Percentiles rank a stretch among this genome's conserved stretches.
phyloP scores from a whole-genome alignment of 2,113 vertebrate species.

The Danionella cerebrum region DNA sequence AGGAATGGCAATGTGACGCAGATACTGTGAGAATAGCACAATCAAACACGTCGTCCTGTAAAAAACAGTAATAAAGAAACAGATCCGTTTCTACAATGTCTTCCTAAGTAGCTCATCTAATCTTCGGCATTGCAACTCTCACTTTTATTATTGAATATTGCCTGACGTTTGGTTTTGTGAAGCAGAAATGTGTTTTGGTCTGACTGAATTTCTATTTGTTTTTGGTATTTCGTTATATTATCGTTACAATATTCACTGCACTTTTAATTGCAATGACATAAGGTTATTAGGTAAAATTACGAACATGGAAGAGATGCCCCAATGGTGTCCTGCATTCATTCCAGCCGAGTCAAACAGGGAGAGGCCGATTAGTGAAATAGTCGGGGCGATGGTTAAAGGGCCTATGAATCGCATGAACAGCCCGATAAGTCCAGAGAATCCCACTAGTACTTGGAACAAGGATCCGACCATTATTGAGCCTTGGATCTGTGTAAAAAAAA shows the following conservation, averaged over 20 bases:
- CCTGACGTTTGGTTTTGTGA: too few species aligned
- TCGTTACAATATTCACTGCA: too few species aligned
- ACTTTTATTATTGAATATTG: too few species aligned
- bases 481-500: slow-evolving; percentile 68
- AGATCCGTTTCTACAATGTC: background rate
- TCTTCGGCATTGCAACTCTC: too few species aligned
- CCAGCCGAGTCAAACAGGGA: slow-evolving; percentile 84
- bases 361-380: slow-evolving; percentile 84
- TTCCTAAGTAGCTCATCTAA: too few species aligned
- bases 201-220: too few species aligned
- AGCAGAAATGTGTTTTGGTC: too few species aligned
- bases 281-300: too few species aligned
- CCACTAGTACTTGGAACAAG: slow-evolving; percentile 84
- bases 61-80: background rate
- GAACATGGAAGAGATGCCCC: slow-evolving; percentile 85
- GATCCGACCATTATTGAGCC: slow-evolving; percentile 88
- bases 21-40: slow-evolving; percentile 91
- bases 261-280: too few species aligned
- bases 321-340: slow-evolving; percentile 77
- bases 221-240: too few species aligned
- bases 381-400: slow-evolving; percentile 92
- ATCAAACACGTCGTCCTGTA: slow-evolving; percentile 82
- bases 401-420: slow-evolving; percentile 90
- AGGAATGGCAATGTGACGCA: slow-evolving; percentile 73
- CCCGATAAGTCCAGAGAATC: slow-evolving; percentile 90